Evolutionary conservation across 2,888 invertebrate species (phyloP).

Genomic region (Calameuta filiformis): DNA sequence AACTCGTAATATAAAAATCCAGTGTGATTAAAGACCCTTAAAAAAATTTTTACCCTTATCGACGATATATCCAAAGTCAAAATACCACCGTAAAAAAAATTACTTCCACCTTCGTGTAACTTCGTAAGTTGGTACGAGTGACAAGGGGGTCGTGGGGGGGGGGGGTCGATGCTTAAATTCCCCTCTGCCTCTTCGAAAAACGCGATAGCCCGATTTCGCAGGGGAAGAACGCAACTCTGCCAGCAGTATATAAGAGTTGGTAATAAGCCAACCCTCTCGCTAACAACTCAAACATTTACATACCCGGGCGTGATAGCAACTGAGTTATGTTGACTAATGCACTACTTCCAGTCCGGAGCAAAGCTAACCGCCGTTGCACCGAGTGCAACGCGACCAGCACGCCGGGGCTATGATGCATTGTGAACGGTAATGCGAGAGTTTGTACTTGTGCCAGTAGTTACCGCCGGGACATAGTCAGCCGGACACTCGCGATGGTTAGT

Average conservation of each 20-base stretch:
- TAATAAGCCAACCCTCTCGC: conserved; percentile 22
- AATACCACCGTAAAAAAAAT: neutral
- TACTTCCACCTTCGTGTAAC: too few species aligned
- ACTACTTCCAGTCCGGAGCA: neutral
- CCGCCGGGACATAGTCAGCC: neutral
- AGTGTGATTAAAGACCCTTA: neutral
- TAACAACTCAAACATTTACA: conserved; percentile 52
- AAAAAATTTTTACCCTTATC: neutral
- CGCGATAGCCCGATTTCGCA: too few species aligned
- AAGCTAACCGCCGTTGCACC: neutral
- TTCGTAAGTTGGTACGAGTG: too few species aligned
- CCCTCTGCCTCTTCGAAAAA: too few species aligned
- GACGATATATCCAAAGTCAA: neutral
- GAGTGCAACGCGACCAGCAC: neutral
- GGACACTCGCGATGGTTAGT: neutral
- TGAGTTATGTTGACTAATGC: conserved; percentile 44
- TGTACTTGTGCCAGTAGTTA: neutral
- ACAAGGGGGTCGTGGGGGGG: too few species aligned
- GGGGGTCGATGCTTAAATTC: too few species aligned
- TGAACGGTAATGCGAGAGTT: neutral
- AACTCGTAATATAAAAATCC: neutral
- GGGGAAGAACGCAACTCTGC: too few species aligned
- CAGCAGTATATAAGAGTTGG: neutral
- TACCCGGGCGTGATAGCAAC: conserved; percentile 39
- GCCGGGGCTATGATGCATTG: neutral